These are phyloP conservation scores for Gambusia affinis DNA, from an alignment of 2,113 vertebrate species.

Conservation along the genomic window DNA sequence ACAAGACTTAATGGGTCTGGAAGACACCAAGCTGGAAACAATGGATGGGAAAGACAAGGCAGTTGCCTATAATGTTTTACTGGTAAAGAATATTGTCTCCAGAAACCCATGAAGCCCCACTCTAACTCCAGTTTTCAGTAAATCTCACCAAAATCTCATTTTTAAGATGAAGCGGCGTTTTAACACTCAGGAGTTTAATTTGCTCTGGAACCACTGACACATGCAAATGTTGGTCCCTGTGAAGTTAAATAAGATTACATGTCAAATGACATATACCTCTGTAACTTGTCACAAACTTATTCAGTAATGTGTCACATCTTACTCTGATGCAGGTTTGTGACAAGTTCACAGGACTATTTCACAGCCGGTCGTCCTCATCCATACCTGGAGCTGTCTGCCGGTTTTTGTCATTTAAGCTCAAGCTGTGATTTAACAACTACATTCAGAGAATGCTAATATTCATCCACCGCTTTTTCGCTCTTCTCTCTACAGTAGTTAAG, in stretches of 20 bases:
- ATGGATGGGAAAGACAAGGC: not conserved
- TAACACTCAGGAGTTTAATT: slow-evolving; percentile 27
- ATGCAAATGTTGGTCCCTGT: slow-evolving; percentile 21
- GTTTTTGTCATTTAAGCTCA: slow-evolving; percentile 28
- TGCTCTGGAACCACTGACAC: slow-evolving; percentile 10
- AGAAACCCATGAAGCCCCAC: not conserved
- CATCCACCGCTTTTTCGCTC: not conserved
- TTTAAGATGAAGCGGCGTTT: slow-evolving; percentile 26
- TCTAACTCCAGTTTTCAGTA: not conserved
- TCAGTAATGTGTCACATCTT: slow-evolving; percentile 26
- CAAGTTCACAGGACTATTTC: slow-evolving; percentile 29
- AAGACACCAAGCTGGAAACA: not conserved
- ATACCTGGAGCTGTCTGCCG: slow-evolving; percentile 33
- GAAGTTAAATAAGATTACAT: slow-evolving; percentile 40
- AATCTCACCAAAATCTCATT: slow-evolving; percentile 9
- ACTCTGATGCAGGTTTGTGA: slow-evolving; percentile 21
- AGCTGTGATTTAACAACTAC: slow-evolving; percentile 53
- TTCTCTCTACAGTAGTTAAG: not conserved
- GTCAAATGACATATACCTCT: slow-evolving; percentile 30
- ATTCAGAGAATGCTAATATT: slow-evolving; percentile 1
- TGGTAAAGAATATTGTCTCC: not conserved
- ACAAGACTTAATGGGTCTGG: not conserved
- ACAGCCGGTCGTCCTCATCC: slow-evolving; percentile 20
- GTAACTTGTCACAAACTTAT: slow-evolving; percentile 28
- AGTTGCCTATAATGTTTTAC: not conserved